phyloP scores from a whole-genome alignment of 2,888 invertebrate species.

The Phytoseiulus persimilis region DNA sequence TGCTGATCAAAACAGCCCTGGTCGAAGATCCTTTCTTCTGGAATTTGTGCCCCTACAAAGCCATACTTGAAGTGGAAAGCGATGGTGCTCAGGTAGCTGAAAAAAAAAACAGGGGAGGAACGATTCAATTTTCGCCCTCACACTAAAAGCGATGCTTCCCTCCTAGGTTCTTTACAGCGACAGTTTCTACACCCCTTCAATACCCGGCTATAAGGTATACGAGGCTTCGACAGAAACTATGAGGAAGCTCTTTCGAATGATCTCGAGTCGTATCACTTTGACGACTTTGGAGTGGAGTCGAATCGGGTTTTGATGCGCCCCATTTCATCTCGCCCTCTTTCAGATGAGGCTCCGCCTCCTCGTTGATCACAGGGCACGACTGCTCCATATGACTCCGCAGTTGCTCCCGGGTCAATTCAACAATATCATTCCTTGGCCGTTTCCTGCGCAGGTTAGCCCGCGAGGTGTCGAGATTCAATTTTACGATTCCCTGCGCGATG shows the following conservation, averaged over 20 bases:
- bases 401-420: constrained; percentile 21
- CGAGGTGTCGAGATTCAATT: neutral
- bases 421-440: constrained; percentile 33
- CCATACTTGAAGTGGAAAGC: constrained; percentile 8
- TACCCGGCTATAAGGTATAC: constrained; percentile 21
- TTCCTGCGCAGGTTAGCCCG: constrained; percentile 35
- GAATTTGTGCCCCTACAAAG: constrained; percentile 24
- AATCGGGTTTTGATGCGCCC: neutral
- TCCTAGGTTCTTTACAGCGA: constrained; percentile 29
- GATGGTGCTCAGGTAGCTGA: constrained; percentile 25
- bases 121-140: no score
- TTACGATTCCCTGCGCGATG: no score
- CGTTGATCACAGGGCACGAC: constrained; percentile 15
- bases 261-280: no score
- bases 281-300: no score
- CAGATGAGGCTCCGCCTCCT: constrained; percentile 35
- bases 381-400: constrained; percentile 18
- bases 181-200: constrained; percentile 10
- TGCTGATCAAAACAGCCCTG: constrained; percentile 11
- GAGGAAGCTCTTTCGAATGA: no score
- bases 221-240: neutral
- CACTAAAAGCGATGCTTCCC: neutral
- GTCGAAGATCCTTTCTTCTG: constrained; percentile 26
- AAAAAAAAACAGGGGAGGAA: neutral
- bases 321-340: neutral